phyloP scores from a whole-genome alignment of 2,797 vertebrate genomes.

The Margarornis squamiger region DNA sequence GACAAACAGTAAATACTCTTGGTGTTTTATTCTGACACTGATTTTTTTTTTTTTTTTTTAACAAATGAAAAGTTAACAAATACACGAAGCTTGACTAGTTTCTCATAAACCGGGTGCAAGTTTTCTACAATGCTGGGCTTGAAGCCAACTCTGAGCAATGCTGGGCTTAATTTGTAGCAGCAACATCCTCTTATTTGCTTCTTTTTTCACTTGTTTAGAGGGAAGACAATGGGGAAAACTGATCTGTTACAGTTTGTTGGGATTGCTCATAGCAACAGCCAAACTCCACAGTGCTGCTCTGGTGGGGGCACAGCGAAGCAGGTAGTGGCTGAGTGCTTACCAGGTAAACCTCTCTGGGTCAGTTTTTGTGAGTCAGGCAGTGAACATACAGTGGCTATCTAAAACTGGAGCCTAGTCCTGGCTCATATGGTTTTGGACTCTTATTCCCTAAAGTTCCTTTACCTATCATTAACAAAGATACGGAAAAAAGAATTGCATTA shows the following conservation, averaged over 20 bases:
- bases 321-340: accelerated
- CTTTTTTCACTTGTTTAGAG: not conserved
- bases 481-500: not conserved
- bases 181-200: not conserved
- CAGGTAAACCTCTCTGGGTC: not conserved
- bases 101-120: not conserved
- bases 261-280: not conserved
- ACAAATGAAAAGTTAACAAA: not conserved
- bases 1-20: not conserved
- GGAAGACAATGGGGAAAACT: not conserved
- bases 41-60: not conserved
- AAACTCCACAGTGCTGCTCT: not conserved
- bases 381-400: not conserved
- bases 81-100: not conserved
- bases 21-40: not conserved
- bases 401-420: not conserved
- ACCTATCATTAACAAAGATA: not conserved
- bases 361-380: not conserved
- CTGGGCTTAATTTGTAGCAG: not conserved
- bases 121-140: not conserved
- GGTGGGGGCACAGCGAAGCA: not conserved
- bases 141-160: slow-evolving; percentile 34
- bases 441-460: not conserved
- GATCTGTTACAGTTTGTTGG: not conserved
- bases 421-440: not conserved